phyloP scores from a whole-genome alignment of 2,888 invertebrate species.

The Ichneumoninae sp. region DNA sequence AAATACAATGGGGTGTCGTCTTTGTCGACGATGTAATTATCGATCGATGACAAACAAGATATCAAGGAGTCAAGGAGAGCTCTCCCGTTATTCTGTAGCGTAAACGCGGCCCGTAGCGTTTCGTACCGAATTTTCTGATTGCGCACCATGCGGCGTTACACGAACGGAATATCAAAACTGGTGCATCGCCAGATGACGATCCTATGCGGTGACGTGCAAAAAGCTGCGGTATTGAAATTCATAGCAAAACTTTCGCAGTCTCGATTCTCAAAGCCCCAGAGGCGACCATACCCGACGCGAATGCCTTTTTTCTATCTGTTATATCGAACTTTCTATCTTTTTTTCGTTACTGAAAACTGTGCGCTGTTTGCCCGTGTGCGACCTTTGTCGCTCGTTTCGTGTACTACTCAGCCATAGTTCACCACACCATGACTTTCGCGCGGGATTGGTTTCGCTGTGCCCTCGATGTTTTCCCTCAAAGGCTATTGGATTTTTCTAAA shows the following conservation, averaged over 20 bases:
- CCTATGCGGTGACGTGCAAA: conserved; percentile 7
- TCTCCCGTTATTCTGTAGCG: not conserved
- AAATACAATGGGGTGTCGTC: no score
- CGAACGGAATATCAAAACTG: conserved; percentile 38
- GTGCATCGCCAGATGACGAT: not conserved
- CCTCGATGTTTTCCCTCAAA: no score
- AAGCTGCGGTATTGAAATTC: conserved; percentile 8
- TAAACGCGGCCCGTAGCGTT: not conserved
- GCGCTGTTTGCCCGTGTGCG: no score
- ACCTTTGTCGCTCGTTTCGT: no score
- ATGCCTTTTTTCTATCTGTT: conserved; percentile 2
- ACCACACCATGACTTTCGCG: no score
- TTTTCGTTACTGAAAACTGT: not conserved
- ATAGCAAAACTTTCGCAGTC: conserved; percentile 2
- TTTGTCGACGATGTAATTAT: not conserved
- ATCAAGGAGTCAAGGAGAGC: not conserved
- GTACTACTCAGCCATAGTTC: no score
- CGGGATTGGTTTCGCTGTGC: no score
- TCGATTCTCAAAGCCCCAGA: not conserved
- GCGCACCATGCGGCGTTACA: not conserved
- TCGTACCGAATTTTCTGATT: not conserved
- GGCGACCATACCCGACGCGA: not conserved
- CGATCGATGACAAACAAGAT: conserved; percentile 48
- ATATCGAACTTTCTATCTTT: not conserved
- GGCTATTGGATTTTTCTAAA: no score